phyloP scores from a whole-genome alignment of 2,113 vertebrate species.

The Leucoraja erinaceus region DNA sequence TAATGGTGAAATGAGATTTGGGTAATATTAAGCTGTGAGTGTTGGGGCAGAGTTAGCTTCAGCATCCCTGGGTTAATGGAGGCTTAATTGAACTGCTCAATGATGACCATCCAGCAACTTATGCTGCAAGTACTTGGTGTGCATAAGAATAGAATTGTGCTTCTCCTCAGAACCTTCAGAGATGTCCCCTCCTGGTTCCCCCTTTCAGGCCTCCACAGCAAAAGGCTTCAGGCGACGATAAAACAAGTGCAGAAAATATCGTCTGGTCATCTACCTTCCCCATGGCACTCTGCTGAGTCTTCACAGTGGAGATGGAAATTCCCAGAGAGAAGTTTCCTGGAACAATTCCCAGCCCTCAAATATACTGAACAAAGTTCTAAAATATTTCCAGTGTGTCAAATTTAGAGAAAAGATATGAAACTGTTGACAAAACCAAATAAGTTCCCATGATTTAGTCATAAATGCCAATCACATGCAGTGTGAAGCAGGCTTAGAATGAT shows the following conservation, averaged over 20 bases:
- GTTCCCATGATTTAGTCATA: background rate
- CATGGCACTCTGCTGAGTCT: background rate
- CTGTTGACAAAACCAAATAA: background rate
- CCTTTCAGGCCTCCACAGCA: background rate
- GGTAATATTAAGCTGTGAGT: background rate
- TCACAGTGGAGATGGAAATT: background rate
- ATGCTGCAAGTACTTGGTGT: no score
- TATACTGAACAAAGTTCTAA: background rate
- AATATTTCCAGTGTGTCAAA: background rate
- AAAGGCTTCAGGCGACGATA: background rate
- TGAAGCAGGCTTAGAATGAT: background rate
- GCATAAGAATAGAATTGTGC: background rate
- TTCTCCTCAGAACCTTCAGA: background rate
- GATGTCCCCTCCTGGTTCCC: background rate
- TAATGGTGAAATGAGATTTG: background rate
- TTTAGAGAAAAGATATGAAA: background rate
- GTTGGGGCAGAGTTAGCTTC: background rate
- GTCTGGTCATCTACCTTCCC: background rate
- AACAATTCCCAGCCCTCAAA: background rate
- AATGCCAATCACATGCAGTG: background rate
- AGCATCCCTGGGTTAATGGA: background rate
- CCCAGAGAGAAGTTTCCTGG: background rate
- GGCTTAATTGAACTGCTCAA: background rate
- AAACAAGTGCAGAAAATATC: background rate
- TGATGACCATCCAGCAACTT: background rate